Conservation (phyloP, 1,140 invertebrate genomes). For the Drosophila persimilis region DNA sequence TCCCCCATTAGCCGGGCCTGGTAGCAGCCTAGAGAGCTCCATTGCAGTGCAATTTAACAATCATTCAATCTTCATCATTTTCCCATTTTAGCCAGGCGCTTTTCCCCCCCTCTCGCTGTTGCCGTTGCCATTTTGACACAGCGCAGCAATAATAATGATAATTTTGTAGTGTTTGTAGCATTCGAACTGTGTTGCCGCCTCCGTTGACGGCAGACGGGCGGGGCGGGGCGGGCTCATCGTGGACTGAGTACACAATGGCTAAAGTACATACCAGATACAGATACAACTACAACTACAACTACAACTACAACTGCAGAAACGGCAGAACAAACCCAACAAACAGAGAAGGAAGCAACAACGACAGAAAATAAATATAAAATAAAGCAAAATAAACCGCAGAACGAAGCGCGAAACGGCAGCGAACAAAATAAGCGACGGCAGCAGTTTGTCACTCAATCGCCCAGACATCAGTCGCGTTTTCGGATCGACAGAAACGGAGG, state of each 20-base stretch:
- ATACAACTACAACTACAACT: constrained; percentile 11
- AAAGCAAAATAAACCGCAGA: constrained; percentile 71
- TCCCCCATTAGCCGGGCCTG: no score
- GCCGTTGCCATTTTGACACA: constrained; percentile 30
- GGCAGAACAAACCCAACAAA: constrained; percentile 26
- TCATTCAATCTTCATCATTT: constrained; percentile 27
- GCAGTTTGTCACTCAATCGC: constrained; percentile 80
- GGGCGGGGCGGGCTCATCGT: constrained; percentile 60
- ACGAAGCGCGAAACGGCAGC: constrained; percentile 60
- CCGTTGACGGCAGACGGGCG: constrained; percentile 31
- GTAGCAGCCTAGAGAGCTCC: neutral
- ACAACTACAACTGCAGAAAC: constrained; percentile 27
- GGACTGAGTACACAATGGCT: constrained; percentile 78
- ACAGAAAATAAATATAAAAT: constrained; percentile 21
- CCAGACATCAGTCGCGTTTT: constrained; percentile 75
- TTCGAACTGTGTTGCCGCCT: constrained; percentile 46
- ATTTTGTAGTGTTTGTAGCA: constrained; percentile 23
- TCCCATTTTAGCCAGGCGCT: constrained; percentile 8
- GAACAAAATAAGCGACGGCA: constrained; percentile 60
- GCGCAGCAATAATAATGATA: constrained; percentile 40
- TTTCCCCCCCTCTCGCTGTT: constrained; percentile 8
- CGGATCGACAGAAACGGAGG: constrained; percentile 17
- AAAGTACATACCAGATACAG: constrained; percentile 70
- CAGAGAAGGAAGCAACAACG: constrained; percentile 14
- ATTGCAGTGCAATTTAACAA: constrained; percentile 6